Conservation (phyloP, 2,797 vertebrate species). For the Thaleichthys pacificus region DNA sequence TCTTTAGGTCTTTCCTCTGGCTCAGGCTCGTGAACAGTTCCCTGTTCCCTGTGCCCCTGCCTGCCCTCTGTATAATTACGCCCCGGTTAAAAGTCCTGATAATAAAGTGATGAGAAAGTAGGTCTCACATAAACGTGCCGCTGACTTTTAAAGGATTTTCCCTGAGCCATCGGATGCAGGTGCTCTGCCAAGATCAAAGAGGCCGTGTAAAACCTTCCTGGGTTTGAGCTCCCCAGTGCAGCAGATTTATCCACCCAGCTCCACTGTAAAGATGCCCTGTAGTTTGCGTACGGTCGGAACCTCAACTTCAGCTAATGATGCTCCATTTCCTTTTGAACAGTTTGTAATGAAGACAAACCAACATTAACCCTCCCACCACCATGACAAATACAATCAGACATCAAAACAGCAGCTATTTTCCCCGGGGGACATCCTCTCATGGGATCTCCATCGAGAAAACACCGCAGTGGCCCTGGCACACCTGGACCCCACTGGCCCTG, state of each 20-base stretch:
- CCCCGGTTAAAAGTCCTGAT: slow-evolving; percentile 58
- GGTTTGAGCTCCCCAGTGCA: slow-evolving; percentile 58
- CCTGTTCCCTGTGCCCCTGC: slow-evolving; percentile 5
- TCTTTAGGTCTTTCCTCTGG: slow-evolving; percentile 67
- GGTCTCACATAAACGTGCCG: slow-evolving; percentile 67
- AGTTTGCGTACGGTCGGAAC: slow-evolving; percentile 47
- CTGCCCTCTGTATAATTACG: slow-evolving; percentile 12
- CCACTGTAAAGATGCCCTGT: slow-evolving; percentile 64
- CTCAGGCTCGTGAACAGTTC: slow-evolving; percentile 13
- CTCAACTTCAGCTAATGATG: slow-evolving; percentile 53
- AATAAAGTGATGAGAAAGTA: slow-evolving; percentile 69
- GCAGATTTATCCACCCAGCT: slow-evolving; percentile 61
- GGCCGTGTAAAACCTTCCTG: slow-evolving; percentile 54
- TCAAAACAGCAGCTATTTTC: slow-evolving; percentile 11
- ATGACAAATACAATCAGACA: slow-evolving; percentile 11
- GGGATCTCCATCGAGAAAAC: slow-evolving; percentile 35
- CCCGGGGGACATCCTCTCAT: neutral
- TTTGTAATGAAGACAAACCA: slow-evolving; percentile 34
- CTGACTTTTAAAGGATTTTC: slow-evolving; percentile 74
- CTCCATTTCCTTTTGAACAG: slow-evolving; percentile 28
- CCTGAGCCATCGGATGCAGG: slow-evolving; percentile 74
- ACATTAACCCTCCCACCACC: slow-evolving; percentile 22
- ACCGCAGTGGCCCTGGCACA: neutral
- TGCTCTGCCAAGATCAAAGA: slow-evolving; percentile 75
- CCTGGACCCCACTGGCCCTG: slow-evolving; percentile 37